Percentiles rank a stretch among this genome's conserved stretches.
These are phyloP conservation scores for Bacillus rossius DNA, from an alignment of 1,140 invertebrate species.

Conservation along the genomic window DNA sequence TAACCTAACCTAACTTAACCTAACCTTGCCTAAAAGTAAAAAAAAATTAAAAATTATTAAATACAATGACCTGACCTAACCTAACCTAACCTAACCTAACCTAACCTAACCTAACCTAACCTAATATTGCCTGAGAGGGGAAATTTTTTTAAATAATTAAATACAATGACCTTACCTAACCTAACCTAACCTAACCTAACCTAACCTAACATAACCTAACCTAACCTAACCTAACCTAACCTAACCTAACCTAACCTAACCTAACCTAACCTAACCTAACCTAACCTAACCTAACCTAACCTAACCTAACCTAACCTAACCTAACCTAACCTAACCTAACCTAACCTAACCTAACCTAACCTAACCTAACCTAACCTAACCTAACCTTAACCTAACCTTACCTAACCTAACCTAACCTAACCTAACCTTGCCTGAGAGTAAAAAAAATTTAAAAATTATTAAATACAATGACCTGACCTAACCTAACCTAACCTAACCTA, in stretches of 20 bases:
- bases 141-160: no score
- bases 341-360: slow-evolving; percentile 21
- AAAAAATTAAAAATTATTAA: no score
- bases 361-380: slow-evolving; percentile 24
- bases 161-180: no score
- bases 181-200: slow-evolving; percentile 2
- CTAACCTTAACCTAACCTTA: slow-evolving; percentile 19
- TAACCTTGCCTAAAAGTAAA: no score
- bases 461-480: slow-evolving; percentile 17
- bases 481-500: slow-evolving; percentile 12
- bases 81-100: no score
- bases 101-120: no score
- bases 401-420: slow-evolving; percentile 21
- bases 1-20: slow-evolving; percentile 1
- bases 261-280: slow-evolving; percentile 25
- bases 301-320: slow-evolving; percentile 25
- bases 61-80: slow-evolving; percentile 24
- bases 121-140: no score
- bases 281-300: slow-evolving; percentile 23
- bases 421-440: slow-evolving; percentile 18
- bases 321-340: slow-evolving; percentile 26
- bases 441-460: no score
- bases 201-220: slow-evolving; percentile 20
- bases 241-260: slow-evolving; percentile 23
- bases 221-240: slow-evolving; percentile 20